Conservation (phyloP, 2,113 vertebrate species). For the Pseudorhombus dupliciocellatus region DNA sequence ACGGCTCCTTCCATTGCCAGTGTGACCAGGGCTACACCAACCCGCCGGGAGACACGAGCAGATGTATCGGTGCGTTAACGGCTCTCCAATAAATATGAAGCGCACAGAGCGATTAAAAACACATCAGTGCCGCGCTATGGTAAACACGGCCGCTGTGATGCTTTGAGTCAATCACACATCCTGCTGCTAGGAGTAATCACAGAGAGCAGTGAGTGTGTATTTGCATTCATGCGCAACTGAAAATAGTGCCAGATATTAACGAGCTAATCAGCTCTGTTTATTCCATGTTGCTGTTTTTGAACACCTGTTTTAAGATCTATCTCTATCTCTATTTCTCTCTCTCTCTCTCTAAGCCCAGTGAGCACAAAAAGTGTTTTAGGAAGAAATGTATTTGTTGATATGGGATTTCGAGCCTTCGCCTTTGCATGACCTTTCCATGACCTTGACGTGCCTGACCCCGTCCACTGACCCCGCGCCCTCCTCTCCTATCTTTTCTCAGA, state of each 20-base stretch:
- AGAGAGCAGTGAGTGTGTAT: neutral
- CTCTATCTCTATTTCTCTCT: neutral
- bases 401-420: neutral
- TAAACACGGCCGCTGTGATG: neutral
- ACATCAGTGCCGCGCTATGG: neutral
- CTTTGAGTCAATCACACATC: neutral
- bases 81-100: neutral
- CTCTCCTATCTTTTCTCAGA: conserved; percentile 69
- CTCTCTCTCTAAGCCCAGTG: too few species aligned
- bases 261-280: neutral
- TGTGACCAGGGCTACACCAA: conserved; percentile 80
- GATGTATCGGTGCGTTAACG: conserved; percentile 77
- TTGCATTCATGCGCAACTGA: neutral
- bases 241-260: neutral
- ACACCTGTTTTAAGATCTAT: neutral
- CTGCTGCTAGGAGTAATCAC: neutral
- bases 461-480: conserved; percentile 44
- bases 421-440: conserved; percentile 3
- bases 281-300: neutral
- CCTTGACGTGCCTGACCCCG: conserved; percentile 23
- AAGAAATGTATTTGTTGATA: neutral
- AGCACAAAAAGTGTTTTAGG: too few species aligned
- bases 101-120: neutral
- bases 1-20: conserved; percentile 79
- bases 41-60: conserved; percentile 60